A percentile compares a stretch with the other conserved stretches of the same genome.
phyloP scores from a whole-genome alignment of 2,888 invertebrate genomes.

The Ganaspis brasiliensis region DNA sequence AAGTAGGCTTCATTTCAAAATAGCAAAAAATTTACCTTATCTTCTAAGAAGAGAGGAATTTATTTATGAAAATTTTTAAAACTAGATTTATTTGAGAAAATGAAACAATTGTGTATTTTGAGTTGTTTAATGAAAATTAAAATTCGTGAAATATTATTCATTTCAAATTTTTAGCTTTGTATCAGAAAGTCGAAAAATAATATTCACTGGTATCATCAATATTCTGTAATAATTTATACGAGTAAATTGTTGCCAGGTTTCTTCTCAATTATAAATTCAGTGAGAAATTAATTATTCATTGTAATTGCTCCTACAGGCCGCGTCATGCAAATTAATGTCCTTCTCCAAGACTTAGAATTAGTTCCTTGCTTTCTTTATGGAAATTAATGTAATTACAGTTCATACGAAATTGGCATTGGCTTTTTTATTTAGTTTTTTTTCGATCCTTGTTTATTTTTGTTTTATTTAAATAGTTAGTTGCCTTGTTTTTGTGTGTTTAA shows the following conservation, averaged over 20 bases:
- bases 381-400: not conserved
- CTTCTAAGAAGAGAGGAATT: too few relatives aligned
- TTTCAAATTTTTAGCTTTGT: too few relatives aligned
- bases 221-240: not conserved
- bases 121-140: too few relatives aligned
- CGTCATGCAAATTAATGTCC: conserved; percentile 8
- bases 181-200: not conserved
- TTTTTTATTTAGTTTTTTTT: too few relatives aligned
- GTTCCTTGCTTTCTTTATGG: not conserved
- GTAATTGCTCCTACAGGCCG: not conserved
- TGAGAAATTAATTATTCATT: conserved; percentile 4
- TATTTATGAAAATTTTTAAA: too few relatives aligned
- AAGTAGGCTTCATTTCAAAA: not conserved
- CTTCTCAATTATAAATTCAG: conserved; percentile 12
- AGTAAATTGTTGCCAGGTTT: not conserved
- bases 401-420: too few relatives aligned
- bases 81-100: too few relatives aligned
- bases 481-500: too few relatives aligned
- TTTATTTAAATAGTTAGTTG: too few relatives aligned
- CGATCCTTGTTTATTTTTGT: too few relatives aligned
- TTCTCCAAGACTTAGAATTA: not conserved
- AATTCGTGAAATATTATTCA: too few relatives aligned
- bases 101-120: too few relatives aligned
- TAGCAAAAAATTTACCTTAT: not conserved
- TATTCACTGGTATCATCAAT: not conserved